Base-by-base conservation (phyloP, 2,888 invertebrate species). In the Amblyjoppa proteus region DNA sequence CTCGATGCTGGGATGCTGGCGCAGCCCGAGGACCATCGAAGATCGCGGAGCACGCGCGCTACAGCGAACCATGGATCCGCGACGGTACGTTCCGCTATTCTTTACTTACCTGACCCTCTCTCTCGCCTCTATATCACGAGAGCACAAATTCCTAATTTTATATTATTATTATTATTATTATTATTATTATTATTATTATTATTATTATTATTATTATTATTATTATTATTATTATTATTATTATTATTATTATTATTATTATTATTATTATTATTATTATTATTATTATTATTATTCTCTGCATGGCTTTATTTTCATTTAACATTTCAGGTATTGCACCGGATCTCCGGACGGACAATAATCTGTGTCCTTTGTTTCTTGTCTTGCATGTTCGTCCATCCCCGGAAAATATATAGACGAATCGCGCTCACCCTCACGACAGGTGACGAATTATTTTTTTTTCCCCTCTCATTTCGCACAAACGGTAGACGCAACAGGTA, bases 401-500 rank as follows among this genome's bases (percentile, higher is more conserved):
- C 25, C 38, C 34, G 20, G 11, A 0, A 2, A 2, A 9, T 7
- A 9, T 9, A 38, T 9, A 38, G 9, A 38, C 9, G 38, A 38
- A 38, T n/a, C 31, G 25, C 20, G 9, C 41, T 64, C 38, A 61
- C 45, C 58, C 64, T n/a, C 41, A 51, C 73, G 49, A 34, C 34
- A 28, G 73, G 58, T 11, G 41, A 53, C 11, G 3, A 20, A 58
- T 31, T 69, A 68, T 20, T 74, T 69, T 66, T 69, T 66, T 74
- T 58, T 75, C 58, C 76, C 25, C 38, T 11, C 34, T 70, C 51
- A 41, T 64, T 77, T 70, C 56, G 64, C 64, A 78, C 81, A 66
- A 78, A 53, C 70, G 51, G 66, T 58, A 25, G 77, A 86, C 84
- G 89, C 90, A 91, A 91, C 90, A 91, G 90, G 90, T 91, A 88